Conservation (phyloP, 2,113 vertebrate species). For the Orientallactaga bullata region DNA sequence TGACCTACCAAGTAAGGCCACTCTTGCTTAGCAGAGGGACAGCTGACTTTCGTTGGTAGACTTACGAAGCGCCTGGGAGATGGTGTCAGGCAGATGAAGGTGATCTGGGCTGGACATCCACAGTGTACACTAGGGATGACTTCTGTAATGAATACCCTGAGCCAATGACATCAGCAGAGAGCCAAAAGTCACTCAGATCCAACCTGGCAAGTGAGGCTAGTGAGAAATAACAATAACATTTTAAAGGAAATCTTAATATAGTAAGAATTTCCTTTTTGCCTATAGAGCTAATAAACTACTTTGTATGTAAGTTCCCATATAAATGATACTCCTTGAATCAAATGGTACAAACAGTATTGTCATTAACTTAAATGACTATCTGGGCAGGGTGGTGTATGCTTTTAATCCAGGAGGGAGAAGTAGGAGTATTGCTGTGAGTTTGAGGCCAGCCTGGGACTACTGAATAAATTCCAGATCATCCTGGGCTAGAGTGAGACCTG, state of each 20-base stretch:
- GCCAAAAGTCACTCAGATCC: background rate
- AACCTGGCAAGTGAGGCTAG: constrained; percentile 6
- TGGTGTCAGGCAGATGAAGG: background rate
- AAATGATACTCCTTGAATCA: background rate
- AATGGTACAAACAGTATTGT: background rate
- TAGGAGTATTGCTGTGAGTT: too few species aligned
- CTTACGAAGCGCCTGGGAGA: background rate
- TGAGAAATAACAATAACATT: background rate
- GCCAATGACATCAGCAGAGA: background rate
- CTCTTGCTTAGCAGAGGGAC: background rate
- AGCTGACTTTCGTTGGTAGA: background rate
- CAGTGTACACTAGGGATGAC: background rate
- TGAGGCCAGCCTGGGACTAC: too few species aligned
- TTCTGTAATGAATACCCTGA: background rate
- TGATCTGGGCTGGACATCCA: background rate
- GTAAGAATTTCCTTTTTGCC: background rate
- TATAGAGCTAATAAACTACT: background rate
- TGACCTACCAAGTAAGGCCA: background rate
- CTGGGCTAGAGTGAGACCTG: too few species aligned
- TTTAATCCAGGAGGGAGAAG: too few species aligned
- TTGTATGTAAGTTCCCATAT: background rate
- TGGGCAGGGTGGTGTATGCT: too few species aligned
- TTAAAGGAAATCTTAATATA: background rate
- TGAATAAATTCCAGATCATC: too few species aligned
- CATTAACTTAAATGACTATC: background rate